Base-by-base conservation (phyloP, 1,140 invertebrate genomes). In the Drosophila biarmipes region DNA sequence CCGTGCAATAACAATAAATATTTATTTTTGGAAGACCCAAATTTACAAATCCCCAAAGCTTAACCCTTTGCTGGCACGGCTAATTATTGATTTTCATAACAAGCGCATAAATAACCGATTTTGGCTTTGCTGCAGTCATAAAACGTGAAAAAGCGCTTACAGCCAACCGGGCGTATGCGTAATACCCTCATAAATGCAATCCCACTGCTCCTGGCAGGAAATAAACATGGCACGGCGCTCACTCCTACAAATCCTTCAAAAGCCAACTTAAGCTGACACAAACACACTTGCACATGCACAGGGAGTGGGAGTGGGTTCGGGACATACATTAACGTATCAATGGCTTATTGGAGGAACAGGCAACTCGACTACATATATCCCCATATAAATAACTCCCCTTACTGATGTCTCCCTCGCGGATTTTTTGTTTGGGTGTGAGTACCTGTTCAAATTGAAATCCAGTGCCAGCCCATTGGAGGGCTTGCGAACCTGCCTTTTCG, bases 251-350 rank as follows among this genome's bases (percentile, higher is more conserved):
- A 84, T 86, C 81, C 81, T 46, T 71, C 58, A 73, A 61, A 80
- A 74, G 53, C 81, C 58, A 67, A 59, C 57, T 42, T 67, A 76
- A 84, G 73, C 76, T 37, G 57, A 55, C 61, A 68, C 59, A 73
- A 72, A 62, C 40, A 63, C 53, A 53, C 63, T 67, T 48, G 43
- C 63, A 67, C 63, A 34, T 40, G 43, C 43, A 55, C n/a, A 61
- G 17, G 1, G 15, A n/a, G 27, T 29, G 1, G 24, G 11, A 29
- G 29, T 10, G 40, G 45, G n/a, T 6, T 40, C 24, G 40, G 46
- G 64, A 61, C 76, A 86, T 77, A 86, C 77, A 80, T 85, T 86
- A 85, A 73, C 69, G 82, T 85, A 85, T 85, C 81, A 85, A 86
- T 77, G 81, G 81, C 78, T 86, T 86, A 85, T 72, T 52, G 74